Evolutionary conservation across 2,113 vertebrate genomes (phyloP), one percentile per base, ranked within the genome.

Genomic region (Ptilonorhynchus violaceus): DNA sequence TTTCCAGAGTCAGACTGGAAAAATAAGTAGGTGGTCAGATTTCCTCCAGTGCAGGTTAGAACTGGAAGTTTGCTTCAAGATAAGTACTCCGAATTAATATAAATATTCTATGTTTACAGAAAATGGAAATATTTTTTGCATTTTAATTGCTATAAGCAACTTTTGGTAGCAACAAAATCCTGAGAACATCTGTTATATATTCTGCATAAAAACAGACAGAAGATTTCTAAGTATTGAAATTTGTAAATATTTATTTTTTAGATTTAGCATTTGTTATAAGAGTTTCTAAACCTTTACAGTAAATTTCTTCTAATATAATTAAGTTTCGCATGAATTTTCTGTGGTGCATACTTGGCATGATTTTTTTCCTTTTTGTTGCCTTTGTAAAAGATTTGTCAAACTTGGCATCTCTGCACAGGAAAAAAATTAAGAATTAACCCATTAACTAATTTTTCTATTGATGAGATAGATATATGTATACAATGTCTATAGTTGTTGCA

Each of bases 261-360:
- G 13, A 21, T 83, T 76, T 41, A 64, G 2, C 16, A n/a, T 56
- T 53, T 89, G 6, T 83, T 53, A 2, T 20, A 64, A 81, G 7
- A 19, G 1, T 8, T 63, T 85, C 72, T 81, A 60, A 37, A 60
- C 1, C 1, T n/a, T 59, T 75, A 15, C 10, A 62, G 2, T 55
- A 85, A 69, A 20, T 63, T 67, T n/a, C 10, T 13, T 8, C n/a
- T 49, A 37, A 47, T 15, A 12, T 37, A 56, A 69, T 58, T 60
- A 56, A 18, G 44, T 77, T 84, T 47, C 69, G 30, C 6, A 28
- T 77, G 1, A 22, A 18, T 81, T 88, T 84, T 85, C 20, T 39
- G 35, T 35, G n/a, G 30, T 4, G 3, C 6, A 22, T 58, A 33
- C 58, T 64, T 76, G 5, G 25, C 7, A 9, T 0, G 0, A 23